phyloP scores from a whole-genome alignment of 35 echinoderm and acorn worm genomes.

The Patiria miniata region DNA sequence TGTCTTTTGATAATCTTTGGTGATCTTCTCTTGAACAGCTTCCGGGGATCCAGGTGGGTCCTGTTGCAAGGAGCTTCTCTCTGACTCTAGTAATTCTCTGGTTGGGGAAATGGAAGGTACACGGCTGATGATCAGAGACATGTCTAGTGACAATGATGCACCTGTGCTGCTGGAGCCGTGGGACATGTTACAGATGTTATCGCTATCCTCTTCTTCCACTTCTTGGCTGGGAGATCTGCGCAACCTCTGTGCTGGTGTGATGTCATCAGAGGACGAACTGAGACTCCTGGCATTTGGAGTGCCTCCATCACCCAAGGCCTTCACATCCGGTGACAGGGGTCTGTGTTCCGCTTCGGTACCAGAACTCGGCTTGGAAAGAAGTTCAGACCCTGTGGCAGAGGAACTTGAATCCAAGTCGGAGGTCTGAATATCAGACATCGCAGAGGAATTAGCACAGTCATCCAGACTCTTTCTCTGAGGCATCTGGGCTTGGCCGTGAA shows the following conservation, averaged over 20 bases:
- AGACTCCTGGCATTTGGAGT: neutral
- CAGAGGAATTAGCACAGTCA: no score
- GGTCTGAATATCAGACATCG: no score
- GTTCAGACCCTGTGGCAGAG: no score
- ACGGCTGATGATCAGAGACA: slow-evolving; percentile 12
- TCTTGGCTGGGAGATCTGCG: neutral
- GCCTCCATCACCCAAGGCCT: neutral
- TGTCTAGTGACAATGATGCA: neutral
- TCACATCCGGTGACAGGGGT: neutral
- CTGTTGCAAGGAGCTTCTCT: neutral
- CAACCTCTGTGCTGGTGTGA: slow-evolving; percentile 3
- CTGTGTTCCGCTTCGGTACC: neutral
- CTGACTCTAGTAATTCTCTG: neutral
- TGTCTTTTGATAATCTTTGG: no score
- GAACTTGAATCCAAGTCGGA: no score
- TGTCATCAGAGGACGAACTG: neutral
- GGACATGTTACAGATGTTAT: neutral
- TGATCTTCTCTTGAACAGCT: neutral
- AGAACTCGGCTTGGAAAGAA: no score
- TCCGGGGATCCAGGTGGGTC: neutral
- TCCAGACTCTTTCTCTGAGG: no score
- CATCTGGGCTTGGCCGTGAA: no score
- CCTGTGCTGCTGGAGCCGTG: neutral
- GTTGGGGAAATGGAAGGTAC: slow-evolving; percentile 18
- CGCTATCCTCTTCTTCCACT: neutral